These are phyloP conservation scores for Anableps anableps DNA, from an alignment of 2,797 vertebrate genomes.

Conservation along the genomic window DNA sequence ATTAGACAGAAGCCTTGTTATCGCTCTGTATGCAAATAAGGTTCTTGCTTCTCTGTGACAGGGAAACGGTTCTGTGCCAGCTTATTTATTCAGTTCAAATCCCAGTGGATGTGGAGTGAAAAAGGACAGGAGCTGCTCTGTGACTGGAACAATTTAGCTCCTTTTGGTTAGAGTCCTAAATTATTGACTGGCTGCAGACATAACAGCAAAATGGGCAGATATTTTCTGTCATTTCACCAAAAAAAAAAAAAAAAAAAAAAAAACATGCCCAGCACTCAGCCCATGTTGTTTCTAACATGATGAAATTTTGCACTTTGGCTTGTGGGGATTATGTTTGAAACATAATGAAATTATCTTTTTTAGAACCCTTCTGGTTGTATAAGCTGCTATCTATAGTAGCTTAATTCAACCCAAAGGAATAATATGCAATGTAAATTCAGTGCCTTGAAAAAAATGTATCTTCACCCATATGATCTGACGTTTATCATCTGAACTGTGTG, in stretches of 20 bases:
- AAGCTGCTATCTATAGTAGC: background rate
- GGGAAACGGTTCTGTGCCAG: background rate
- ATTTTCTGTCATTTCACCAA: background rate
- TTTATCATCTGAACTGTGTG: background rate
- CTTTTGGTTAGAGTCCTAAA: conserved; percentile 9
- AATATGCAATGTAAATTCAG: background rate
- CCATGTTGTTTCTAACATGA: background rate
- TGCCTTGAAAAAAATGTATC: background rate
- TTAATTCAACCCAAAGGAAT: background rate
- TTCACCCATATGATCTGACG: too few relatives aligned
- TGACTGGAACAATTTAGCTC: background rate
- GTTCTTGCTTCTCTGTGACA: conserved; percentile 10
- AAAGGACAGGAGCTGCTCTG: background rate
- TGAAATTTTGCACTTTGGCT: background rate
- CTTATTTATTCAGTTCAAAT: conserved; percentile 22
- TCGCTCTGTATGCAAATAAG: conserved; percentile 42
- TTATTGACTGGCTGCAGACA: conserved; percentile 6
- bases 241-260: background rate
- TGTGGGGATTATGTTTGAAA: background rate
- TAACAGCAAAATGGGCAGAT: background rate
- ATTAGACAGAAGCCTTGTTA: conserved; percentile 30
- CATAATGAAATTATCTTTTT: background rate
- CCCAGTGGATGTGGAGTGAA: background rate
- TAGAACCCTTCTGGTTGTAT: background rate
- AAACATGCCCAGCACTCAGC: background rate